A percentile compares a stretch with the other conserved stretches of the same genome.
Evolutionary conservation across 2,113 vertebrate species (phyloP).

Genomic region (Ictalurus furcatus): DNA sequence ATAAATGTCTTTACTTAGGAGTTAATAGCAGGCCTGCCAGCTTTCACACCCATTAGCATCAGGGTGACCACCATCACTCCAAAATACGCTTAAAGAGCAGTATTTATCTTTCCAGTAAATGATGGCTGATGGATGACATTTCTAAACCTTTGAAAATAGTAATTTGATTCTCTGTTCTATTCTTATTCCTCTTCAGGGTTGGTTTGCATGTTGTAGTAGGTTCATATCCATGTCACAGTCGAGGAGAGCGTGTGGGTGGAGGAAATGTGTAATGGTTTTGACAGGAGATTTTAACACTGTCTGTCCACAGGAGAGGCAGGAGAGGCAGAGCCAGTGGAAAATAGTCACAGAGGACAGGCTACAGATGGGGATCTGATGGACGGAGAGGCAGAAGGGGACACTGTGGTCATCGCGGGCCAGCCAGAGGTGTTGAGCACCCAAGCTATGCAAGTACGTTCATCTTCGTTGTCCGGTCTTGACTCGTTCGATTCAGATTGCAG

Average conservation of each 20-base stretch:
- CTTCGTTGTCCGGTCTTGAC: not conserved
- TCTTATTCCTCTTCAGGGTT: not conserved
- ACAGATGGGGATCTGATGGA: constrained; percentile 91
- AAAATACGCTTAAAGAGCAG: not conserved
- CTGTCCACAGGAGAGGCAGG: constrained; percentile 78
- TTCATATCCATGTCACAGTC: not conserved
- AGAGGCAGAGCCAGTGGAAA: constrained; percentile 86
- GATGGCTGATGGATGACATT: not conserved
- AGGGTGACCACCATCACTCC: not conserved
- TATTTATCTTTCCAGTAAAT: not conserved
- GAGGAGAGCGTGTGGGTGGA: not conserved
- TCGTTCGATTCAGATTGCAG: not conserved
- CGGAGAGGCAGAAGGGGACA: constrained; percentile 87
- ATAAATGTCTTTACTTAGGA: not conserved
- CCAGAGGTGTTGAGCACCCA: constrained; percentile 89
- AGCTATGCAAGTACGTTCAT: constrained; percentile 85
- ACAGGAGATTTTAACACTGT: not conserved
- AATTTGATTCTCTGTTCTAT: not conserved
- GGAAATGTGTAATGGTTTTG: not conserved
- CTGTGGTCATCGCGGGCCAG: constrained; percentile 88
- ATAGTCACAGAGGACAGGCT: constrained; percentile 81
- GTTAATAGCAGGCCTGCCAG: not conserved
- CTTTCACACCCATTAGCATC: not conserved
- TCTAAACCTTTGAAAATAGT: too few species aligned
- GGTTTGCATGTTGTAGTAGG: not conserved